These are phyloP conservation scores for Diarsia rubi DNA, from an alignment of 2,888 invertebrate genomes.

Conservation along the genomic window DNA sequence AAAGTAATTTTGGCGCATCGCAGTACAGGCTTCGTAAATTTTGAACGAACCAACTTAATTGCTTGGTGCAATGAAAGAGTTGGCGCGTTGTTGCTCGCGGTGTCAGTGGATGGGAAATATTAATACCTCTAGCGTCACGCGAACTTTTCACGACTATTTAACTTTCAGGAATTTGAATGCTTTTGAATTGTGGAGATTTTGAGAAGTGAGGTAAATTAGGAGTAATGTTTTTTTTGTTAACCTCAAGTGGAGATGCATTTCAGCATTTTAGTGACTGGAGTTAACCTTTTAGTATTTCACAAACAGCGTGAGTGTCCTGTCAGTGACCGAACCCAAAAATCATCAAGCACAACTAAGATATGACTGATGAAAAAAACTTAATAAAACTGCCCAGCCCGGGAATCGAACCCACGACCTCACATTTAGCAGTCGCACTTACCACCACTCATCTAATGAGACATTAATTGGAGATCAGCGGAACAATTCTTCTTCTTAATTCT, in stretches of 20 bases:
- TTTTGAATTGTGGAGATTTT: slow-evolving; percentile 32
- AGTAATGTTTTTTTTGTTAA: not conserved
- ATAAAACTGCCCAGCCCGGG: too few species aligned
- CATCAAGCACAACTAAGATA: too few species aligned
- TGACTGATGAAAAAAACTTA: too few species aligned
- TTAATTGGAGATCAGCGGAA: too few species aligned
- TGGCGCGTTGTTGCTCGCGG: slow-evolving; percentile 23
- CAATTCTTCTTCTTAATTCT: too few species aligned
- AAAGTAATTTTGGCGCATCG: slow-evolving; percentile 49
- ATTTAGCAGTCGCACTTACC: too few species aligned
- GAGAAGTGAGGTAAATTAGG: not conserved
- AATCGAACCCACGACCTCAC: too few species aligned
- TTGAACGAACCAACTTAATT: slow-evolving; percentile 61
- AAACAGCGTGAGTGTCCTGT: not conserved
- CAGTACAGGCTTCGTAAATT: slow-evolving; percentile 52
- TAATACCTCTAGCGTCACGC: slow-evolving; percentile 64
- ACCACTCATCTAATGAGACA: too few species aligned
- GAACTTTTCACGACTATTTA: slow-evolving; percentile 56
- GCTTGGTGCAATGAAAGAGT: slow-evolving; percentile 55
- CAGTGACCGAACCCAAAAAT: not conserved
- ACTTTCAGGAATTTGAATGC: slow-evolving; percentile 56
- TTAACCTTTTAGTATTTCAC: not conserved
- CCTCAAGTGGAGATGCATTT: not conserved
- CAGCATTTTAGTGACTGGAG: not conserved
- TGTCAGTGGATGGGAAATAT: slow-evolving; percentile 66